A percentile compares a stretch with the other conserved stretches of the same genome.
These are phyloP conservation scores for Myopa testacea DNA, from an alignment of 2,888 invertebrate genomes.

Conservation along the genomic window DNA sequence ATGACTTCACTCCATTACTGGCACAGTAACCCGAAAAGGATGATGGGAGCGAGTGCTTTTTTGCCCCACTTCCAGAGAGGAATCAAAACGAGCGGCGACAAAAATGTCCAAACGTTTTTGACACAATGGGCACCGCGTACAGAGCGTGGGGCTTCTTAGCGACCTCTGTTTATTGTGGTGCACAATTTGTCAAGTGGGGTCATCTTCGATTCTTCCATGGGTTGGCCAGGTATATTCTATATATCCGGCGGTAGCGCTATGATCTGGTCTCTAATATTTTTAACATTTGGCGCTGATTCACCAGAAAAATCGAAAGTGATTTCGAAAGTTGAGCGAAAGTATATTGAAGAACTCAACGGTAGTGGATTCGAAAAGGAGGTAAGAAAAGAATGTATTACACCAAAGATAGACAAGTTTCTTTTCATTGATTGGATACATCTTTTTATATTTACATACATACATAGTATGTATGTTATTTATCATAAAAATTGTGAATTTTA, in stretches of 20 bases:
- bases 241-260: conserved; percentile 71
- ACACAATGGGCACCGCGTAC: conserved; percentile 81
- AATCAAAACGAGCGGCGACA: conserved; percentile 71
- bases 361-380: conserved; percentile 58
- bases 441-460: no score
- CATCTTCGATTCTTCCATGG: conserved; percentile 72
- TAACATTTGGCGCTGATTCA: conserved; percentile 72
- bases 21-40: conserved; percentile 59
- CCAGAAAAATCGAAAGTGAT: conserved; percentile 72
- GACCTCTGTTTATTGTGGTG: conserved; percentile 73
- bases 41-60: conserved; percentile 61
- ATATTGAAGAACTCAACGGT: conserved; percentile 72
- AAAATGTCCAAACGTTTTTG: no score
- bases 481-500: no score
- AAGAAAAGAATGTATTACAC: conserved; percentile 34
- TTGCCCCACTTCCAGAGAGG: conserved; percentile 69
- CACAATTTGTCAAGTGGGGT: conserved; percentile 77
- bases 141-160: conserved; percentile 74
- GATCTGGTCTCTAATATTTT: conserved; percentile 71
- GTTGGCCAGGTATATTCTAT: conserved; percentile 79
- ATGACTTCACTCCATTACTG: conserved; percentile 63
- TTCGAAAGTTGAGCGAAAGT: conserved; percentile 71
- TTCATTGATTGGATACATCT: no score
- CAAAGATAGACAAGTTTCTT: no score
- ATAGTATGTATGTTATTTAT: no score